phyloP scores from a whole-genome alignment of 2,113 vertebrate genomes.

The Kryptolebias marmoratus region DNA sequence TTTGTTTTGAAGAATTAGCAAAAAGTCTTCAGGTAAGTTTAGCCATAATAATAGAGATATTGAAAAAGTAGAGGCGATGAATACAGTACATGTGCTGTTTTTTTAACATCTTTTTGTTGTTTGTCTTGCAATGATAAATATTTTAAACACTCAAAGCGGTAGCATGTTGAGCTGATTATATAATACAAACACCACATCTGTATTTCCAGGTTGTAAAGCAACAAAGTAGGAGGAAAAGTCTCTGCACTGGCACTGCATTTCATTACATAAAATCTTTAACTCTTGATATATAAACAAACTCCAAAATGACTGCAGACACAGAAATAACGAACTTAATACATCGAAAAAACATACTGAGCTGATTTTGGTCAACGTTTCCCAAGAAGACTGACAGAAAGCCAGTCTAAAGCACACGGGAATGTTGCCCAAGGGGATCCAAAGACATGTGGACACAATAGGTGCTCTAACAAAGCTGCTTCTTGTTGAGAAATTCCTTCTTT shows the following conservation, averaged over 20 bases:
- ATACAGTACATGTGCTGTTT: too few species aligned
- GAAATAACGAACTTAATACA: conserved; percentile 37
- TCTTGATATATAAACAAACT: conserved; percentile 7
- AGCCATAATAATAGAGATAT: too few species aligned
- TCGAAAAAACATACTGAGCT: conserved; percentile 45
- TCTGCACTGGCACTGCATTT: not conserved
- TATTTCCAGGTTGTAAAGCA: not conserved
- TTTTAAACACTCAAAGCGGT: too few species aligned
- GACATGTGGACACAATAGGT: conserved; percentile 5
- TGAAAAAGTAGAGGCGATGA: too few species aligned
- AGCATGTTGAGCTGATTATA: not conserved
- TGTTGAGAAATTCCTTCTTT: conserved; percentile 1
- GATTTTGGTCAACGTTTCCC: conserved; percentile 62
- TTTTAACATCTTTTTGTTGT: too few species aligned
- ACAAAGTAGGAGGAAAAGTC: not conserved
- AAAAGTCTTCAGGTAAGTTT: too few species aligned
- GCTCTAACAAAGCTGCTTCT: conserved; percentile 32
- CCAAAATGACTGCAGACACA: conserved; percentile 2
- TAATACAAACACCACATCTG: not conserved
- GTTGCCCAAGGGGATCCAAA: conserved; percentile 42
- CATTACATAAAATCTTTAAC: not conserved
- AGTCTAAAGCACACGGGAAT: conserved; percentile 59
- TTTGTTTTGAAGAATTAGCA: too few species aligned
- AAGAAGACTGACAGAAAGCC: conserved; percentile 42
- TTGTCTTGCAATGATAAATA: too few species aligned